phyloP scores from a whole-genome alignment of 2,113 vertebrate species.

The Scalopus aquaticus region DNA sequence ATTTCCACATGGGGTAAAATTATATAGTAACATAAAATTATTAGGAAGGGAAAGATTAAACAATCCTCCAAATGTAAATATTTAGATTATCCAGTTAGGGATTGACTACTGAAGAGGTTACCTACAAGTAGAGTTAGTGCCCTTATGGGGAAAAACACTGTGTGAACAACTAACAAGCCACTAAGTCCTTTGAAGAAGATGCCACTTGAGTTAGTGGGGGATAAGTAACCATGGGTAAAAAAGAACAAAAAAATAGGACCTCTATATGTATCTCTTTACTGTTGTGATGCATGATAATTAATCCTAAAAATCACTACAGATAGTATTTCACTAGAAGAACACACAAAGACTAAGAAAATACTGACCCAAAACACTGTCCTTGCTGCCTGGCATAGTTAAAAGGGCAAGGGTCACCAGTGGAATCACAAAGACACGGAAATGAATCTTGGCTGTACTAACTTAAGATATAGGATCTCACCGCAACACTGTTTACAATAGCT shows the following conservation, averaged over 20 bases:
- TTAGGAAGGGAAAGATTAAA: conserved; percentile 7
- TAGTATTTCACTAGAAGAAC: too few relatives aligned
- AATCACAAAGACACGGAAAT: not conserved
- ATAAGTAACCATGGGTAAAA: not conserved
- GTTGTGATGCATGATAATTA: not conserved
- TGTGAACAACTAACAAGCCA: conserved; percentile 24
- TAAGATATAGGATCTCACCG: too few relatives aligned
- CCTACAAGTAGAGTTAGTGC: not conserved
- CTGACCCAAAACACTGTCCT: not conserved
- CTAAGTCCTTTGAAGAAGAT: conserved; percentile 18
- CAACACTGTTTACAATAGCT: too few relatives aligned
- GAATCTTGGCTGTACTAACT: not conserved
- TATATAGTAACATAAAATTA: not conserved
- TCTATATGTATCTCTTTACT: not conserved
- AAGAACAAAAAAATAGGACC: not conserved
- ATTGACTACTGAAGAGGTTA: conserved; percentile 9
- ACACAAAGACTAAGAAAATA: not conserved
- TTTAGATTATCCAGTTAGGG: not conserved
- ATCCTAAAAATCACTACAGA: not conserved
- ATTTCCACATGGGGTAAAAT: not conserved
- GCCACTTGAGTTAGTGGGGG: conserved; percentile 10
- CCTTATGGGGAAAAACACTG: not conserved
- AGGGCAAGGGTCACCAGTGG: not conserved
- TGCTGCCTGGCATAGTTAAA: not conserved
- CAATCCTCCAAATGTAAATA: conserved; percentile 19